Evolutionary conservation across 1,140 invertebrate species (phyloP).

Genomic region (Hylaeus volcanicus): DNA sequence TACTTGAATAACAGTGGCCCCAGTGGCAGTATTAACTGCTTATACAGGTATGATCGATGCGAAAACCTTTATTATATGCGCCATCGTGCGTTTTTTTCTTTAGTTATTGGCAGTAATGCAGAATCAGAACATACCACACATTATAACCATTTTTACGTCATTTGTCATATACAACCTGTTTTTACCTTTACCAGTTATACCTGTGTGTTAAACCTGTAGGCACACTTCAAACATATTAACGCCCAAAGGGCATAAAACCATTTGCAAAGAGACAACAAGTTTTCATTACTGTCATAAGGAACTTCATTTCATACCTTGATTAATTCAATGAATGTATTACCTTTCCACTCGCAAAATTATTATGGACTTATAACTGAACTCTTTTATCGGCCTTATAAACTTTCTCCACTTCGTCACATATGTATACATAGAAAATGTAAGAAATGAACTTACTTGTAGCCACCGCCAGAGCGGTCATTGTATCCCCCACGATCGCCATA

Average conservation of each 20-base stretch:
- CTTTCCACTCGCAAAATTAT: constrained; percentile 34
- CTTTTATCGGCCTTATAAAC: constrained; percentile 28
- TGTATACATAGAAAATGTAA: constrained; percentile 39
- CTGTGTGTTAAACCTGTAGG: constrained; percentile 81
- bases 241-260: constrained; percentile 73
- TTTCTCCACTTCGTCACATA: constrained; percentile 57
- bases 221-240: constrained; percentile 81
- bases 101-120: constrained; percentile 32
- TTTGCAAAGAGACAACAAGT: constrained; percentile 70
- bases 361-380: constrained; percentile 40
- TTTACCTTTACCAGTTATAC: constrained; percentile 78
- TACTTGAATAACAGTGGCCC: constrained; percentile 59
- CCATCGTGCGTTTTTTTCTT: constrained; percentile 10
- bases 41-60: constrained; percentile 44
- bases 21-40: constrained; percentile 60
- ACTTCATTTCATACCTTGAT: constrained; percentile 70
- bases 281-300: constrained; percentile 61
- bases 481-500: constrained; percentile 82
- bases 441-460: constrained; percentile 77
- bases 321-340: constrained; percentile 53
- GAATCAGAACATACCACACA: constrained; percentile 59
- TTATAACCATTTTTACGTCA: constrained; percentile 76
- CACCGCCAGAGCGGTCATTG: constrained; percentile 75
- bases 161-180: constrained; percentile 80
- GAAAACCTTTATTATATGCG: constrained; percentile 43